phyloP scores from a whole-genome alignment of 2,113 vertebrate species.

The cattle (Bos taurus) region DNA sequence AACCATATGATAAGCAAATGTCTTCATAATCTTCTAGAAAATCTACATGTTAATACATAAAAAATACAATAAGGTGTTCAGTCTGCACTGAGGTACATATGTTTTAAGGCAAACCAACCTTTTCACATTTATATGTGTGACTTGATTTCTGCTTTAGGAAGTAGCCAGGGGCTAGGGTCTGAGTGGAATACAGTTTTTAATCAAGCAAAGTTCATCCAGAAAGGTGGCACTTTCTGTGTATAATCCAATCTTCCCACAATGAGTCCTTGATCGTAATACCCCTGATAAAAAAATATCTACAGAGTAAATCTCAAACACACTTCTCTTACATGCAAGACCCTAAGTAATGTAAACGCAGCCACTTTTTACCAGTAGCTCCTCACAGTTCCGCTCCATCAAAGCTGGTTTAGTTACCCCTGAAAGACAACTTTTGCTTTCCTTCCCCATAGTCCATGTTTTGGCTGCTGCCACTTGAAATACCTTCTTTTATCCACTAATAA shows the following conservation, averaged over 20 bases:
- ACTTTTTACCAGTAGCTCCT: neutral
- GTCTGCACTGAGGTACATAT: neutral
- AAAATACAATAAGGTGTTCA: neutral
- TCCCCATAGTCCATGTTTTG: neutral
- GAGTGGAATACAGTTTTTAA: neutral
- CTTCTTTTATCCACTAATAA: neutral
- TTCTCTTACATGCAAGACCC: neutral
- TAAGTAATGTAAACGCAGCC: neutral
- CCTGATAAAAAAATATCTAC: neutral
- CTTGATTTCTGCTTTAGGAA: neutral
- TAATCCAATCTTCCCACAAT: neutral
- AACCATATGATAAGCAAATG: neutral
- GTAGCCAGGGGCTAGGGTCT: neutral
- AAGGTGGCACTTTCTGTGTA: neutral
- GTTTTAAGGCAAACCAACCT: neutral
- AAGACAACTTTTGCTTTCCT: neutral
- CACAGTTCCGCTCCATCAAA: neutral
- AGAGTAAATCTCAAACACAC: neutral
- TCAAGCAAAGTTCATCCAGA: neutral
- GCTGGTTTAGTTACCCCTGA: neutral
- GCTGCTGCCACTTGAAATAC: neutral
- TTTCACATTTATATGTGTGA: neutral
- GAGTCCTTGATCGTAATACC: neutral
- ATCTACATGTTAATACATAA: neutral
- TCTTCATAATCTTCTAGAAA: neutral